A percentile compares a stretch with the other conserved stretches of the same genome.
Evolutionary conservation across 2,797 vertebrate genomes (phyloP).

Genomic region (Thripadectes ignobilis): DNA sequence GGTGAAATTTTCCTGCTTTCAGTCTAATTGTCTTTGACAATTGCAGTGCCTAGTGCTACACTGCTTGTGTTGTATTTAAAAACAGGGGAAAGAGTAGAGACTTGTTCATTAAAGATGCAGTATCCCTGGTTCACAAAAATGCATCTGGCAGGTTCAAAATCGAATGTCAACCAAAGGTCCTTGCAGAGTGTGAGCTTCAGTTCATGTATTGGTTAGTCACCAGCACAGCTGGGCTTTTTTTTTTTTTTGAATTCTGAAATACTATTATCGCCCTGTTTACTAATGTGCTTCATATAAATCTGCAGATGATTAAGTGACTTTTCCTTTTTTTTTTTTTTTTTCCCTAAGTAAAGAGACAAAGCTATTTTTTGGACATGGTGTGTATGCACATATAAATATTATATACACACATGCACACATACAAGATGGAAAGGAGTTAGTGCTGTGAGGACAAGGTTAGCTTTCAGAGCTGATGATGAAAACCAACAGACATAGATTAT

Average conservation of each 20-base stretch:
- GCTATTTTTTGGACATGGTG: conserved; percentile 61
- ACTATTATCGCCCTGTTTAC: conserved; percentile 70
- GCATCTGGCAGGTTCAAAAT: conserved; percentile 85
- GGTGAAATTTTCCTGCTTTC: conserved; percentile 83
- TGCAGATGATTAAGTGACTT: conserved; percentile 66
- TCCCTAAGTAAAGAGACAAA: conserved; percentile 59
- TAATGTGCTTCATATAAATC: conserved; percentile 75
- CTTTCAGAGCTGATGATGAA: conserved; percentile 71
- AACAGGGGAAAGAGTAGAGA: conserved; percentile 81
- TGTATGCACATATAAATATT: conserved; percentile 73
- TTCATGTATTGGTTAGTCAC: conserved; percentile 79
- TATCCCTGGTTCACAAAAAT: conserved; percentile 82
- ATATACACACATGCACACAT: conserved; percentile 70
- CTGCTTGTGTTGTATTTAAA: conserved; percentile 85
- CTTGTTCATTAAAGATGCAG: conserved; percentile 86
- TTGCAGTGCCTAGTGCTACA: conserved; percentile 80
- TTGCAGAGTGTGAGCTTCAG: conserved; percentile 78
- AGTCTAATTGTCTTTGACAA: conserved; percentile 86
- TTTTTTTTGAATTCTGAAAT: conserved; percentile 74
- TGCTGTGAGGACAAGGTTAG: conserved; percentile 66
- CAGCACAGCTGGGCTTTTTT: conserved; percentile 69
- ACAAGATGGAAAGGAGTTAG: conserved; percentile 63
- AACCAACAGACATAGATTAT: conserved; percentile 63
- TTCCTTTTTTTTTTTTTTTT: conserved; percentile 29
- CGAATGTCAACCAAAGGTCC: conserved; percentile 84